Evolutionary conservation across 2,113 vertebrate genomes (phyloP), one percentile per base, ranked within the genome.

Genomic region (Psilopsiagon aymara): DNA sequence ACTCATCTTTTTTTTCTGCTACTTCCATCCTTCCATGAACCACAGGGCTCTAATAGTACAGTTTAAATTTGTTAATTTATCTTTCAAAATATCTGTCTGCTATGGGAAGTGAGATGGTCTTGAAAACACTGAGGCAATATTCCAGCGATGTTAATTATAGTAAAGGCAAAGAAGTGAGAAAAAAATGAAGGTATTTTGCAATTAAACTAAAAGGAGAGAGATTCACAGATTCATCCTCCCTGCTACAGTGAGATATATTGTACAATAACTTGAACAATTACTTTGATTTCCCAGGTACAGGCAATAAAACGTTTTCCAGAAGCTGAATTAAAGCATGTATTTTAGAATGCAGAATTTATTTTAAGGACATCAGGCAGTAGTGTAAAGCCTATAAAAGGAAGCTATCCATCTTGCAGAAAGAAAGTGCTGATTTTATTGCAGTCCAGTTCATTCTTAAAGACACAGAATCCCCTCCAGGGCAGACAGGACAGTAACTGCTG

Each of bases 391-490:
- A 37, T 53, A 69, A 94, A 92, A 82, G 33, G 37, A 87, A 94
- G n/a, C 29, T 75, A 75, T 88, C 28, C 28, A 71, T 81, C 18
- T 73, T 75, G 28, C 28, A 84, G 76, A 64, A 92, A 83, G 37
- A 70, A 91, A 84, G 39, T 55, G 7, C 41, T 66, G 66, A 37
- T 62, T 96, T 92, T 81, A 76, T 51, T 83, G 60, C 80, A 81
- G 24, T 55, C 93, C 64, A 78, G 44, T 66, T 90, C 52, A 81
- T 92, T 88, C 80, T 86, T 74, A 86, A 93, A 92, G 71, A 71
- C 31, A 91, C 60, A 78, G 55, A 87, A 89, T 67, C 13, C 31
- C 59, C 77, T 91, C 41, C 44, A 88, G 83, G 70, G 31, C 57
- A 87, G 62, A 52, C 14, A 84, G 44, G 28, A 86, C 13, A 83